phyloP scores from a whole-genome alignment of 2,113 vertebrate genomes.

The Elachura formosa region DNA sequence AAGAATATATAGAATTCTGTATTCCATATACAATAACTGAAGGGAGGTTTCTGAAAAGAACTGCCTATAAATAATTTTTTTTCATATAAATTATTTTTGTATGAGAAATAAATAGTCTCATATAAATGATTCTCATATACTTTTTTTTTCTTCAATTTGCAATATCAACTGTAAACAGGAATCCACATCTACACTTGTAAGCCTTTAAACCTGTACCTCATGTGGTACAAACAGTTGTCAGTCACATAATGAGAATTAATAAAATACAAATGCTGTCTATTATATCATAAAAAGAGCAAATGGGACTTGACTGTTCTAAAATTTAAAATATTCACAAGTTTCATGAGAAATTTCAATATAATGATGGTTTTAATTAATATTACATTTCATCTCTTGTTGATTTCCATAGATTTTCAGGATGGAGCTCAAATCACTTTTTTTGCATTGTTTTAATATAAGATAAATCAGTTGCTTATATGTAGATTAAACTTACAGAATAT shows the following conservation, averaged over 20 bases:
- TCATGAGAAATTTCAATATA: not conserved
- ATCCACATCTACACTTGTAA: not conserved
- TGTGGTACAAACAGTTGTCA: not conserved
- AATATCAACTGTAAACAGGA: not conserved
- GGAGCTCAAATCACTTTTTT: not conserved
- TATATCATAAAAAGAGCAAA: not conserved
- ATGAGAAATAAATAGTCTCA: too few species aligned
- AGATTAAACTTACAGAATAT: not conserved
- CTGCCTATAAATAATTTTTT: too few species aligned
- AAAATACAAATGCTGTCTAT: not conserved
- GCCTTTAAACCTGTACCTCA: not conserved
- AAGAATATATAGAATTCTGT: not conserved
- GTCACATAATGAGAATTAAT: not conserved
- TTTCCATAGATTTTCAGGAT: slow-evolving; percentile 10
- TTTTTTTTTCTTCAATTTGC: not conserved
- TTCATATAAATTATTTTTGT: too few species aligned
- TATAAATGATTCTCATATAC: not conserved
- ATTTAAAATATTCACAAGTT: not conserved
- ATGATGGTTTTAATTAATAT: not conserved
- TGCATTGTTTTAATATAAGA: not conserved
- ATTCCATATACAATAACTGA: not conserved
- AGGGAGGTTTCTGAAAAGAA: not conserved
- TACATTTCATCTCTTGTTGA: not conserved
- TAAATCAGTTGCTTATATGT: not conserved
- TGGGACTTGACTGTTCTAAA: not conserved